Conservation (phyloP, 2,888 invertebrate species). For the Drosophila mimica region DNA sequence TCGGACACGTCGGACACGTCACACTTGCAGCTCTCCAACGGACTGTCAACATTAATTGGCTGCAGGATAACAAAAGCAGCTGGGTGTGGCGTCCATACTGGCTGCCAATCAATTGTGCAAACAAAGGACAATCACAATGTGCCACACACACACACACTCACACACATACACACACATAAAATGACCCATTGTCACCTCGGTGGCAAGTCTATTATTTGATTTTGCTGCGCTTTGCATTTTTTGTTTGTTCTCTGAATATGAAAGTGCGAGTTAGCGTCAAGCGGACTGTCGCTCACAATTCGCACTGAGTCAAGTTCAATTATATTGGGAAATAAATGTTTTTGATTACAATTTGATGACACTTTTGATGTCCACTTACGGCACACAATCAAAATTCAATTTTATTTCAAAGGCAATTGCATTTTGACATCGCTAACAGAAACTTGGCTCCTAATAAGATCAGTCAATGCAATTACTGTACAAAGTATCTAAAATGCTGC, state of each 20-base stretch:
- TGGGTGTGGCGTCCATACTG: slow-evolving; percentile 35
- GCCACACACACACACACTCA: slow-evolving; percentile 14
- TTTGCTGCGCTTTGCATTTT: slow-evolving; percentile 40
- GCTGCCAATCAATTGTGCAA: slow-evolving; percentile 72
- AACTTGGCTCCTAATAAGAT: slow-evolving; percentile 4
- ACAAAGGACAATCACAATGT: slow-evolving; percentile 50
- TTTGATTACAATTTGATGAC: slow-evolving; percentile 45
- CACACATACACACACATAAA: slow-evolving; percentile 3
- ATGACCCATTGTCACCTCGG: slow-evolving; percentile 10
- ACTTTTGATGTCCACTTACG: slow-evolving; percentile 23
- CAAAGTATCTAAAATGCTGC: slow-evolving; percentile 28
- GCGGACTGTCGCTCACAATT: slow-evolving; percentile 28
- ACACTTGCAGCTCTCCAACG: slow-evolving; percentile 50
- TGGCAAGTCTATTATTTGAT: slow-evolving; percentile 40
- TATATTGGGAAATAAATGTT: slow-evolving; percentile 52
- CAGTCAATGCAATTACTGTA: slow-evolving; percentile 24
- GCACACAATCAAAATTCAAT: slow-evolving; percentile 21
- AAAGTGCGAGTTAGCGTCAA: slow-evolving; percentile 58
- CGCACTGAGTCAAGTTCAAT: slow-evolving; percentile 50
- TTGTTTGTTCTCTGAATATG: slow-evolving; percentile 40
- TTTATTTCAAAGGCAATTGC: slow-evolving; percentile 4
- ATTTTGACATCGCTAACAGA: slow-evolving; percentile 23
- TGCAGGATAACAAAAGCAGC: slow-evolving; percentile 58
- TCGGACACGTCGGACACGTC: slow-evolving; percentile 10
- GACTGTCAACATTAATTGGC: slow-evolving; percentile 69